A percentile compares a stretch with the other conserved stretches of the same genome.
phyloP scores from a whole-genome alignment of 2,113 vertebrate genomes.

The Muntiacus reevesi region DNA sequence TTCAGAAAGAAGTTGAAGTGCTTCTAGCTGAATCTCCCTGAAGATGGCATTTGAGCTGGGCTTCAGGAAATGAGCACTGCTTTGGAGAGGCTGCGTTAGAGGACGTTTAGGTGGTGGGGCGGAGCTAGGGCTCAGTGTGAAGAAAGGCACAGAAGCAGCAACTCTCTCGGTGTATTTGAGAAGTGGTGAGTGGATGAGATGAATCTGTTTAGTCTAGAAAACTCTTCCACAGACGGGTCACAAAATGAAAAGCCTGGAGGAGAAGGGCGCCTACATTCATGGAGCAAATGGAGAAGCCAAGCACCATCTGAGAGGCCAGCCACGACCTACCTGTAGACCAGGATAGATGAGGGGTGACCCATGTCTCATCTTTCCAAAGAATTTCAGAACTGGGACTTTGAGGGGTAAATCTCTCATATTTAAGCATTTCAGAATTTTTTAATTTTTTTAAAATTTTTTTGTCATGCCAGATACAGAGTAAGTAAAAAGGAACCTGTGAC shows the following conservation, averaged over 20 bases:
- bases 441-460: not conserved
- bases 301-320: too few relatives aligned
- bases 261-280: not conserved
- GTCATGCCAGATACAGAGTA: not conserved
- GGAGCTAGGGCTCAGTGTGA: rapidly evolving
- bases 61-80: not conserved
- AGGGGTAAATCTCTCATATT: not conserved
- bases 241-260: not conserved
- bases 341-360: too few relatives aligned
- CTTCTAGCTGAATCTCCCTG: not conserved
- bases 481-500: not conserved
- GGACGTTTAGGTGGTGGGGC: not conserved
- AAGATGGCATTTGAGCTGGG: not conserved
- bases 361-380: not conserved
- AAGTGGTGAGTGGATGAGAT: not conserved
- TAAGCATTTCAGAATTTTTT: not conserved
- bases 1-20: not conserved
- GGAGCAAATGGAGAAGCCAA: not conserved
- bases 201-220: not conserved
- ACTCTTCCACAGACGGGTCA: not conserved
- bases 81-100: not conserved
- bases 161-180: not conserved
- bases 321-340: too few relatives aligned
- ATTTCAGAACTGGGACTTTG: not conserved
- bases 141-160: not conserved